Evolutionary conservation across 1,140 invertebrate species (phyloP).

Genomic region (Batillaria attramentaria): DNA sequence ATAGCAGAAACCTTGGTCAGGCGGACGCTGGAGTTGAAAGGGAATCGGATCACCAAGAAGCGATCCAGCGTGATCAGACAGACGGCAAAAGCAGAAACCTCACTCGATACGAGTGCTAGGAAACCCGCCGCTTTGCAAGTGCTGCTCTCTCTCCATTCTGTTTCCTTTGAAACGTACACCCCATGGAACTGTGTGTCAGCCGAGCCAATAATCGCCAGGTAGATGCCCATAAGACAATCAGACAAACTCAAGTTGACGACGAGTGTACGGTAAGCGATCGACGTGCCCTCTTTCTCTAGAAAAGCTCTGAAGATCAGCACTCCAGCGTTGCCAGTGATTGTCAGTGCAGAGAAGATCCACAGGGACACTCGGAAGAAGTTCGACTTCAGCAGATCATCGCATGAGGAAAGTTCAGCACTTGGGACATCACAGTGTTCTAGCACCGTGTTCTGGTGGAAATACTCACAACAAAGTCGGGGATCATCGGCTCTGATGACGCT

Average conservation of each 20-base stretch:
- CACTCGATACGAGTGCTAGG: constrained; percentile 53
- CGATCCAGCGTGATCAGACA: constrained; percentile 60
- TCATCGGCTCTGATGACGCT: constrained; percentile 34
- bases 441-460: constrained; percentile 13
- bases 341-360: constrained; percentile 42
- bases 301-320: constrained; percentile 40
- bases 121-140: constrained; percentile 55
- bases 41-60: constrained; percentile 54
- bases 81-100: constrained; percentile 55
- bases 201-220: constrained; percentile 59
- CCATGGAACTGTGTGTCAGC: constrained; percentile 56
- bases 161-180: constrained; percentile 49
- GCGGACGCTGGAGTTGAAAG: constrained; percentile 42
- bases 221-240: constrained; percentile 64
- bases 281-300: constrained; percentile 24
- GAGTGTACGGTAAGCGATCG: constrained; percentile 40
- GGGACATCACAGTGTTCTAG: constrained; percentile 41
- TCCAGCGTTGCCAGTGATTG: constrained; percentile 44
- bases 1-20: constrained; percentile 29
- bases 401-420: constrained; percentile 47
- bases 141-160: constrained; percentile 49
- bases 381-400: constrained; percentile 40
- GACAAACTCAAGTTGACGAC: constrained; percentile 54
- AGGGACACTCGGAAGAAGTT: constrained; percentile 36
- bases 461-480: constrained; percentile 46